phyloP scores from a whole-genome alignment of 2,888 invertebrate genomes.

The Limnephilus lunatus region DNA sequence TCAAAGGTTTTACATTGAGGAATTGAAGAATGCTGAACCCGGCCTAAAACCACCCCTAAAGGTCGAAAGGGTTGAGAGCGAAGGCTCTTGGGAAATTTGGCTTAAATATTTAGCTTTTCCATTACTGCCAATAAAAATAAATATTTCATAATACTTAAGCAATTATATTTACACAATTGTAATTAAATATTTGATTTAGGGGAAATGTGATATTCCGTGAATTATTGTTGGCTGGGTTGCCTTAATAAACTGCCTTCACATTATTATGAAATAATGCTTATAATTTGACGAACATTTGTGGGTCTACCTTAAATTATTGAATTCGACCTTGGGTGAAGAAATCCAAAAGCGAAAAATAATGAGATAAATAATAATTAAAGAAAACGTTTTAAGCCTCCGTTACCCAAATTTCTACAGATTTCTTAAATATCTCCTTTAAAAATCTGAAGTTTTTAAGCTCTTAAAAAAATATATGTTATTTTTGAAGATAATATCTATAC shows the following conservation, averaged over 20 bases:
- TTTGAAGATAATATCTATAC: no score
- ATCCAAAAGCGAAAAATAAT: background rate
- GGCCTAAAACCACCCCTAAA: slow-evolving; percentile 6
- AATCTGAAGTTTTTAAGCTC: no score
- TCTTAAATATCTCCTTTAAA: no score
- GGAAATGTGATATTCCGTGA: background rate
- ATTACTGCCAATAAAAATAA: background rate
- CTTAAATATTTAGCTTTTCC: background rate
- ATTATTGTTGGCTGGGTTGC: background rate
- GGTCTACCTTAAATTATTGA: background rate
- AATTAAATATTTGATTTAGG: background rate
- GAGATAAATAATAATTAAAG: background rate
- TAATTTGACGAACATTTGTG: background rate
- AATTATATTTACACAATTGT: background rate
- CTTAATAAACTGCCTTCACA: background rate
- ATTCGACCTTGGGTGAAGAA: background rate
- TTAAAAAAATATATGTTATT: no score
- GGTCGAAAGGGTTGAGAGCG: slow-evolving; percentile 27
- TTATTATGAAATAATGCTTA: background rate
- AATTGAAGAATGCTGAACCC: slow-evolving; percentile 32
- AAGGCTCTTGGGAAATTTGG: slow-evolving; percentile 8
- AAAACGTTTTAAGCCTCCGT: no score
- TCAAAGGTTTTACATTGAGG: slow-evolving; percentile 45
- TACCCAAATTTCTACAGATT: no score
- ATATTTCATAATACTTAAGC: slow-evolving; percentile 7